Conservation (phyloP, 2,113 vertebrate species). For the Uria lomvia region DNA sequence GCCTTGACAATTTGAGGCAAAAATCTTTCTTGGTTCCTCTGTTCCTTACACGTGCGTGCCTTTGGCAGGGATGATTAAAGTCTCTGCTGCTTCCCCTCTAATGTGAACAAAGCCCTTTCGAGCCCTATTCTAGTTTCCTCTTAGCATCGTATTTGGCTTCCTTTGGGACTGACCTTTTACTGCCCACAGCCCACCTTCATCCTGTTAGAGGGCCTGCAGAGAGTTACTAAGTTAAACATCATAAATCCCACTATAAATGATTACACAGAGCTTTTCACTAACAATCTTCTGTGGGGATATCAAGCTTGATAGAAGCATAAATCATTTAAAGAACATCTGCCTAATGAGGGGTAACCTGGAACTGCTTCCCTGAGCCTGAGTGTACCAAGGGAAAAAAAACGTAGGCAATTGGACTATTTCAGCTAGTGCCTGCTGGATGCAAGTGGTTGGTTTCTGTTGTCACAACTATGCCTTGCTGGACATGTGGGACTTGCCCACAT, state of each 20-base stretch:
- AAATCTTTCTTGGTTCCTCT: not conserved
- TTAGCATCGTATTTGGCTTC: conserved; percentile 1
- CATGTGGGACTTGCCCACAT: accelerated
- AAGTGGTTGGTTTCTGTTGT: not conserved
- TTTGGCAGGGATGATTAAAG: conserved; percentile 39
- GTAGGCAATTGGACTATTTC: not conserved
- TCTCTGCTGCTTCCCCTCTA: conserved; percentile 30
- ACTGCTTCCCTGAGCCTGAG: conserved; percentile 28
- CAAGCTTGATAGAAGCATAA: conserved; percentile 66
- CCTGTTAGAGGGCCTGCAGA: conserved; percentile 46
- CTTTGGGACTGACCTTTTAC: conserved; percentile 44
- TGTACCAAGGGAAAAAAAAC: not conserved
- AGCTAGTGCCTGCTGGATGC: not conserved
- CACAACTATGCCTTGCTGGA: not conserved
- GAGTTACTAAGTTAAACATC: conserved; percentile 62
- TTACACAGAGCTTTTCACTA: conserved; percentile 70
- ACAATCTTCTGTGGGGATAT: conserved; percentile 65
- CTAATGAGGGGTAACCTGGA: conserved; percentile 61
- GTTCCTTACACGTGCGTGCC: not conserved
- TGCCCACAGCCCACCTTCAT: conserved; percentile 54
- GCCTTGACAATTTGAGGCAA: not conserved
- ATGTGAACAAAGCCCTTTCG: conserved; percentile 34
- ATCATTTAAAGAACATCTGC: conserved; percentile 66
- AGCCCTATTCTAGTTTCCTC: conserved; percentile 21
- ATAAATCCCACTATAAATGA: conserved; percentile 70